phyloP scores from a whole-genome alignment of 2,113 vertebrate genomes.

The Microcebus griseorufus region DNA sequence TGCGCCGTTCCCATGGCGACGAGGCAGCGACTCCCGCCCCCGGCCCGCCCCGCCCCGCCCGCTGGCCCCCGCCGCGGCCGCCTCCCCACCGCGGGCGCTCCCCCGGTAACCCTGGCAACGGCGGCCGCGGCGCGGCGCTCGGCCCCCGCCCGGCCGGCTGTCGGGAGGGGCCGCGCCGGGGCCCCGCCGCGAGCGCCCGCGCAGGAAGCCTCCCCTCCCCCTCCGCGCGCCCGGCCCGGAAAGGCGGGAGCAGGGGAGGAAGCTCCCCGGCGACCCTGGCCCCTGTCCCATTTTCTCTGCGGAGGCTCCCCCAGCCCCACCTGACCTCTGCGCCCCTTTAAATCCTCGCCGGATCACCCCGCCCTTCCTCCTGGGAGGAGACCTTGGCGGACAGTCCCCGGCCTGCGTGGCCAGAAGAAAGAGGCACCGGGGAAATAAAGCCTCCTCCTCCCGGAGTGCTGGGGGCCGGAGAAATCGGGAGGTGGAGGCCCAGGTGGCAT shows the following conservation, averaged over 20 bases:
- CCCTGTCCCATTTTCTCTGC: not conserved
- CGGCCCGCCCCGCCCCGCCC: not conserved
- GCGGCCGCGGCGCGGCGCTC: not conserved
- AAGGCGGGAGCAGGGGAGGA: slow-evolving; percentile 58
- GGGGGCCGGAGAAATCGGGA: not conserved
- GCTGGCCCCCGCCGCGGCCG: not conserved
- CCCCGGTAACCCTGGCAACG: slow-evolving; percentile 75
- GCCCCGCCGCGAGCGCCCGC: not conserved
- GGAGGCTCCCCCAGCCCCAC: not conserved
- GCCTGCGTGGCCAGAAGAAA: not conserved
- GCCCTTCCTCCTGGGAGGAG: slow-evolving; percentile 45
- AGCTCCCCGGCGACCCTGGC: not conserved
- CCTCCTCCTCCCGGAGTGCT: not conserved
- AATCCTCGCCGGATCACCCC: not conserved
- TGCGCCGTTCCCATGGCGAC: slow-evolving; percentile 75
- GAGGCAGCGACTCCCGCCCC: slow-evolving; percentile 51
- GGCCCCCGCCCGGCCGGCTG: not conserved
- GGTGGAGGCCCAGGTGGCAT: not conserved
- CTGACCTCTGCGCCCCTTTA: slow-evolving; percentile 3
- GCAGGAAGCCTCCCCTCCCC: slow-evolving; percentile 37
- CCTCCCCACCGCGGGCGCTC: slow-evolving; percentile 19
- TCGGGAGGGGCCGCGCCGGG: not conserved
- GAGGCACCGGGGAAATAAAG: not conserved
- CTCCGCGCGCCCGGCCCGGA: not conserved
- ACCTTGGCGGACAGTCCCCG: not conserved